Evolutionary conservation across 2,113 vertebrate species (phyloP), one percentile per base, ranked within the genome.

Genomic region (Podarcis cretensis): DNA sequence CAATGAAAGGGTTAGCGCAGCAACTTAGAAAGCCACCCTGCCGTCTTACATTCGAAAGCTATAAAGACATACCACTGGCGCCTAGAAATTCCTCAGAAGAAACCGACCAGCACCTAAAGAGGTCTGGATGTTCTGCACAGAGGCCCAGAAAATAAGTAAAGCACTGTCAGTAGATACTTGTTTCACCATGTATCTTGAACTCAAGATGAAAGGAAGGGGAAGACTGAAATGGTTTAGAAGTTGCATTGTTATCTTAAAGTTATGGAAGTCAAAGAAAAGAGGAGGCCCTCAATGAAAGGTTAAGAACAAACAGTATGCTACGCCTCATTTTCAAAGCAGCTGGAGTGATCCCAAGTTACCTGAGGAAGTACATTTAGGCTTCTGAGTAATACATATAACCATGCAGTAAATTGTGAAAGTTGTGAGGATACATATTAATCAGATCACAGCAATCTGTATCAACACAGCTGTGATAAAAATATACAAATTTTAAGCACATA

Each of bases 11-110:
- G 95, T 97, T 96, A 95, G 93, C 90, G 77, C 96, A 93, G 80
- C 79, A 92, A 86, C 89, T 96, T 93, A 92, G 83, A 95, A 96
- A 96, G 95, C 89, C 95, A 95, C 88, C 92, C 93, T 96, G 87
- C 91, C 92, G 88, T 95, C 92, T 95, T 92, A 94, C 27, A 88
- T 94, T 94, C 88, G 94, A 95, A 95, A 96, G 92, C 96, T 96
- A 91, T 85, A 89, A 69, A 95, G 90, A 97, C 96, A 95, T 96
- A 97, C 96, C 96, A 96, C 95, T 90, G 92, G 89, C 96, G 95
- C 95, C 96, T 96, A 97, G 96, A 96, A 94, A 97, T 95, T 95
- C 95, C 96, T 96, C 93, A 96, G 94, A 97, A 93, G 94, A 96
- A 95, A 94, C 30, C 92, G 93, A 97, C 95, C 94, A 95, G 92